Evolutionary conservation across 64 coral and sea anemone species (phyloP), one percentile per base, ranked within the genome.

Genomic region (Montipora capricornis): DNA sequence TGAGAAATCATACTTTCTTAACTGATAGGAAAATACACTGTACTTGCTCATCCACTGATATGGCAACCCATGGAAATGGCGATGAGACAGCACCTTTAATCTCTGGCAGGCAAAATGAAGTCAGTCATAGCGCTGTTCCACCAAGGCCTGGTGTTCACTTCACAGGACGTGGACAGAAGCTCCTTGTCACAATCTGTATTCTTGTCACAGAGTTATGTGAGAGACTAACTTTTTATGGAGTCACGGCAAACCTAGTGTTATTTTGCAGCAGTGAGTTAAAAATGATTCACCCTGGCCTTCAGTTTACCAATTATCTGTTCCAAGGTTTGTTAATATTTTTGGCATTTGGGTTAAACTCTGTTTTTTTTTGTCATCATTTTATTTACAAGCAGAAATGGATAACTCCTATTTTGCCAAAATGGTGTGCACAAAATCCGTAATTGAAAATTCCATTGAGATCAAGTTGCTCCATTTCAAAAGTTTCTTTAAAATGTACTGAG

Each of bases 161-260:
- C 2, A 74, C 79, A 50, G 93, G 88, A 55, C 60, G 17, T 57
- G 60, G 80, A 5, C 81, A 59, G 82, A 95, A 86, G 49, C 46
- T 95, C n/a, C 84, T 69, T 20, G 93, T 89, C 46, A 86, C 80
- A 44, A 71, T 93, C 15, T 96, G 95, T 47, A 96, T 96, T 87
- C 92, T 96, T 53, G 49, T 96, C 12, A 94, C 91, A 44, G 95
- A 96, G 58, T 49, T 97, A 2, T 97, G 95, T 94, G 95, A 97
- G 49, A 52, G 95, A 19, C 73, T 97, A 14, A 97, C 95, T 15
- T 97, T 94, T 77, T 97, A 94, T 92, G 95, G 95, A 17, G 46
- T 97, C 49, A 94, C 83, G 13, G 95, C 88, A 44, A 97, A 97
- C 71, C 62, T 97, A 20, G 68, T 97, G 68, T 80, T 94, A 24